Evolutionary conservation across 2,113 vertebrate genomes (phyloP).

Genomic region (Haemorhous mexicanus): DNA sequence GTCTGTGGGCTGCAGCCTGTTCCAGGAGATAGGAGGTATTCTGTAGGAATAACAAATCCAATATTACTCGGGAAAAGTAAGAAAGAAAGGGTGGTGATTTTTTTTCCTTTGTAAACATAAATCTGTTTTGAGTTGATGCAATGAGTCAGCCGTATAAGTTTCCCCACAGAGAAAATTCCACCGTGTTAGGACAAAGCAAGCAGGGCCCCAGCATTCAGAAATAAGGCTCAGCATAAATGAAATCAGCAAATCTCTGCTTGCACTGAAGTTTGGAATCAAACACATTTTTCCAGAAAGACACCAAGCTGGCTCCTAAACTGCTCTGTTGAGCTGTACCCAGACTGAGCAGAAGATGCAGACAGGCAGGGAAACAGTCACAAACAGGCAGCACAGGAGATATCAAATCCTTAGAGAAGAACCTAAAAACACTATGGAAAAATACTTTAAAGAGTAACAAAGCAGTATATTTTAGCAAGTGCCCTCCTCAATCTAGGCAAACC

Average conservation of each 20-base stretch:
- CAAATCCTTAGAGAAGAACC: not conserved
- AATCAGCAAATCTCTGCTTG: constrained; percentile 43
- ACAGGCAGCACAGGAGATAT: not conserved
- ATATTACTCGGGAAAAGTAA: not conserved
- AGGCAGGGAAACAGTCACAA: not conserved
- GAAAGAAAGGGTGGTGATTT: not conserved
- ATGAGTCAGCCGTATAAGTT: constrained; percentile 54
- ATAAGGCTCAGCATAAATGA: constrained; percentile 44
- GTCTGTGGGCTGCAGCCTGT: not conserved
- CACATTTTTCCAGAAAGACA: not conserved
- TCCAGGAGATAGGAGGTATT: not conserved
- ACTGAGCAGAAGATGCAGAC: not conserved
- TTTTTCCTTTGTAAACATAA: not conserved
- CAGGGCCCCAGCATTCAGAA: not conserved
- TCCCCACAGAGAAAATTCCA: constrained; percentile 60
- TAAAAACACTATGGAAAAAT: not conserved
- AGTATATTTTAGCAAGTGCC: not conserved
- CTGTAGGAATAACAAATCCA: not conserved
- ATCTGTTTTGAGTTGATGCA: constrained; percentile 41
- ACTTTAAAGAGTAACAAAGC: not conserved
- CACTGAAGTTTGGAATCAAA: constrained; percentile 7
- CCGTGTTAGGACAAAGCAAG: not conserved
- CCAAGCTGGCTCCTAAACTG: not conserved
- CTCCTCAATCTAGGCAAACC: not conserved
- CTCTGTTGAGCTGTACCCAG: not conserved